Evolutionary conservation across 37 sponge, comb jelly and placozoan genomes (phyloP).

Genomic region (Mnemiopsis leidyi): DNA sequence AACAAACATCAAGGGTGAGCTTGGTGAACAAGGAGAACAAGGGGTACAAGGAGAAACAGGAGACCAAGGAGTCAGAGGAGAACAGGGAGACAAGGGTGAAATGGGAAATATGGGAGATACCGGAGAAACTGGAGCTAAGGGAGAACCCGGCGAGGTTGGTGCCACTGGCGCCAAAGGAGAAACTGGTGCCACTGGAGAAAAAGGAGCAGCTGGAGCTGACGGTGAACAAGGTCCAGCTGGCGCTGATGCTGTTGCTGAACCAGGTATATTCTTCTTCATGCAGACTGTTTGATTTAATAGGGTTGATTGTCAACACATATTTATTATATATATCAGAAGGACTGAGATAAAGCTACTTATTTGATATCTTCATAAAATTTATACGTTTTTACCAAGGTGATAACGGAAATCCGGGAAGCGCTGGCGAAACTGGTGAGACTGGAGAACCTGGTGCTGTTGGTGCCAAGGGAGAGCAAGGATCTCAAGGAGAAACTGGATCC

Average conservation of each 20-base stretch:
- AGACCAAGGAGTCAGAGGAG: conserved; percentile 37
- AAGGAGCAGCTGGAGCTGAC: not conserved
- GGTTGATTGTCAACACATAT: too few relatives aligned
- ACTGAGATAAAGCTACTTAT: too few relatives aligned
- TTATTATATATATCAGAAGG: too few relatives aligned
- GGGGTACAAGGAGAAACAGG: conserved; percentile 44
- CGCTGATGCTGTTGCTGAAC: not conserved
- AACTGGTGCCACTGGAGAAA: not conserved
- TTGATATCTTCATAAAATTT: too few relatives aligned
- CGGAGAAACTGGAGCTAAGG: conserved; percentile 28
- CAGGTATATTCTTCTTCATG: too few relatives aligned
- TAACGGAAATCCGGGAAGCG: not conserved
- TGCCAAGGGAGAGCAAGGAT: conserved; percentile 31
- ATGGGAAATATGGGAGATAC: not conserved
- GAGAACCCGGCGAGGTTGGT: conserved; percentile 19
- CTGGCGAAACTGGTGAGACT: conserved; percentile 11
- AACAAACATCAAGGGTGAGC: not conserved
- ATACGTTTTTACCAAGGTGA: too few relatives aligned
- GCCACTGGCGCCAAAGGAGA: not conserved
- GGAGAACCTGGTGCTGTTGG: conserved; percentile 26
- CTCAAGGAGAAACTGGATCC: not conserved
- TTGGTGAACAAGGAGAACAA: not conserved
- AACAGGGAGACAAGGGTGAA: not conserved
- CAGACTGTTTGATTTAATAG: too few relatives aligned
- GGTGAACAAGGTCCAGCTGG: not conserved